Percentiles rank a stretch among this genome's conserved stretches.
These are phyloP conservation scores for Anseranas semipalmata DNA, from an alignment of 2,113 vertebrate genomes.

Conservation along the genomic window DNA sequence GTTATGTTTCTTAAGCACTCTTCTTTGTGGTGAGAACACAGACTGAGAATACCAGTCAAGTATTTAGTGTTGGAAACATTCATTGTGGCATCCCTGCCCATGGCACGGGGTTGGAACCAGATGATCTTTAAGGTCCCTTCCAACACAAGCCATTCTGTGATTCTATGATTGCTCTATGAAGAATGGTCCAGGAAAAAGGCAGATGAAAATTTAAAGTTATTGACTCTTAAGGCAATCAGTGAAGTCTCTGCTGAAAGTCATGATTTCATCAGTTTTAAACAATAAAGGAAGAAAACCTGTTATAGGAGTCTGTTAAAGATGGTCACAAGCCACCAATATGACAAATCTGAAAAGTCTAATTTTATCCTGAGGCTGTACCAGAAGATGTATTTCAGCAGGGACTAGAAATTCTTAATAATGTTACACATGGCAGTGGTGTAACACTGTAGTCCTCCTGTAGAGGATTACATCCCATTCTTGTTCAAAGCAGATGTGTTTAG, in stretches of 20 bases:
- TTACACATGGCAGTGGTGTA: neutral
- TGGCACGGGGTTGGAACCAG: no score
- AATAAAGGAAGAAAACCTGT: neutral
- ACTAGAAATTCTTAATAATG: neutral
- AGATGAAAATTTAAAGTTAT: neutral
- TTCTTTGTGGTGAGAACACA: neutral
- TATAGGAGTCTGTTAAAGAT: neutral
- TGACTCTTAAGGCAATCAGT: neutral
- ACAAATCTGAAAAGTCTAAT: neutral
- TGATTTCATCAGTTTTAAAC: neutral
- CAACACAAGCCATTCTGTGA: no score
- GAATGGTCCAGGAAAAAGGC: neutral
- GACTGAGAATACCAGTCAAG: neutral
- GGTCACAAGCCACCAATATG: neutral
- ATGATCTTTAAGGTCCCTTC: no score
- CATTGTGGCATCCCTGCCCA: no score
- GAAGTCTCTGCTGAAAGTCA: neutral
- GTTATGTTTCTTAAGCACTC: neutral
- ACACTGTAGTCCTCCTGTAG: rapidly evolving
- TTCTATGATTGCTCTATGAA: neutral
- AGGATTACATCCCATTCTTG: neutral
- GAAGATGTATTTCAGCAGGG: neutral
- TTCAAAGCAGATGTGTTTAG: neutral
- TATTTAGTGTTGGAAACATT: neutral
- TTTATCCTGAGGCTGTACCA: neutral